phyloP scores from a whole-genome alignment of 2,113 vertebrate genomes.

The Anarhynchus alexandrinus region DNA sequence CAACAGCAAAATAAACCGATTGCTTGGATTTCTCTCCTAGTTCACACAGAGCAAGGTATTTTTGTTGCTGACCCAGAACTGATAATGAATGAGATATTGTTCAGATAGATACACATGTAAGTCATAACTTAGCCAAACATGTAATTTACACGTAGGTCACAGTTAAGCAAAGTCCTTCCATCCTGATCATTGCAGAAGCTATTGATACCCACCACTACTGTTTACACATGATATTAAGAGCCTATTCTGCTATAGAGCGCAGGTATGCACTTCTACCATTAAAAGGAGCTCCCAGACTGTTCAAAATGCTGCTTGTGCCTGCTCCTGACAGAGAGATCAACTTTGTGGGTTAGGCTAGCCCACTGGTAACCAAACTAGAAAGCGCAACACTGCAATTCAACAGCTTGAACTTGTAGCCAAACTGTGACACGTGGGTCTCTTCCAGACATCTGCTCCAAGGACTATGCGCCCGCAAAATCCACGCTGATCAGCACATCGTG shows the following conservation, averaged over 20 bases:
- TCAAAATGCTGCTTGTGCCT: not conserved
- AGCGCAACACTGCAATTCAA: not conserved
- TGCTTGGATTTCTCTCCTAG: not conserved
- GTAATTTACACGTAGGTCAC: not conserved
- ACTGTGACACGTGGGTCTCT: not conserved
- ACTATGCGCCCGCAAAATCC: not conserved
- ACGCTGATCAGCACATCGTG: fast-evolving
- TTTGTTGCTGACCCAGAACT: not conserved
- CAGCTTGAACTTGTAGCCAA: not conserved
- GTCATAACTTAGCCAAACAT: not conserved
- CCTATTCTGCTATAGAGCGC: not conserved
- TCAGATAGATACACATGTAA: not conserved
- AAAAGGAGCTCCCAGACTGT: not conserved
- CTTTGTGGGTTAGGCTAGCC: not conserved
- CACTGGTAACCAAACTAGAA: not conserved
- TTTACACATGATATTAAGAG: not conserved
- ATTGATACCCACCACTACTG: not conserved
- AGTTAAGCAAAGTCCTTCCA: not conserved
- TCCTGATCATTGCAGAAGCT: not conserved
- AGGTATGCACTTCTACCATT: not conserved
- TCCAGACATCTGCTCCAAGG: not conserved
- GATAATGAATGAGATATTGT: not conserved
- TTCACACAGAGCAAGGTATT: not conserved
- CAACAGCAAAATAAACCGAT: not conserved
- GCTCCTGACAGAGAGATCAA: not conserved